Base-by-base conservation (phyloP, 2,113 vertebrate species). In the Sceloporus tristichus region DNA sequence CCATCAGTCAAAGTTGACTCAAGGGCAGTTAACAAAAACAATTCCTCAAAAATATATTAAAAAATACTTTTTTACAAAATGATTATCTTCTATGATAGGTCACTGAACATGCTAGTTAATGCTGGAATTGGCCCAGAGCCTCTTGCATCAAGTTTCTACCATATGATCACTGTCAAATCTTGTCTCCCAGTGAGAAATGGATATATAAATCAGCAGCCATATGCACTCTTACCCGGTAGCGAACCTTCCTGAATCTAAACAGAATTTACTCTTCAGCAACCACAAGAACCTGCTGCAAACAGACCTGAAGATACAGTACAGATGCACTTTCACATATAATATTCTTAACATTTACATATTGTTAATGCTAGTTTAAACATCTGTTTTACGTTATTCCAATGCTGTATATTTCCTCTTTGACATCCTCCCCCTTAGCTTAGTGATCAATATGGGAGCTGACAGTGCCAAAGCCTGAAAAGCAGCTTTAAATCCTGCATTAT, bases 391-490 rank as follows among this genome's bases (percentile, higher is more conserved):
- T 56, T 84, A 68, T 21, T 92, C 82, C n/a, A 82, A 9, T 42
- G 38, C 23, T 10, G 23, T 42, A 76, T 42, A 18, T 42, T n/a
- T 65, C 38, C 54, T 23, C 38, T 2, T 34, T 19, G 23, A 25
- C 25, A 62, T 23, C 48, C 27, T 79, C 4, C 13, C 56, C 86
- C 38, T 23, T 70, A 62, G 79, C 21, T 40, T 40, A 82, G 71
- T 21, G 77, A 88, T 91, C 40, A 38, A 84, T 88, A 86, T 91
- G 79, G 83, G 5, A 74, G 88, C 56, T 90, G 9, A 65, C 74
- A 77, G 82, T 94, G 87, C 77, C 86, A 91, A 90, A 91, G 54
- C 19, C 84, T 54, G 56, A 88, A 88, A 87, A 80, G 27, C 16
- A 74, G 80, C 82, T 88, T 40, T 86, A 78, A 29, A 74, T 70